Percentiles rank a stretch among this genome's conserved stretches.
Evolutionary conservation across 2,113 vertebrate genomes (phyloP).

Genomic region (Recurvirostra avosetta): DNA sequence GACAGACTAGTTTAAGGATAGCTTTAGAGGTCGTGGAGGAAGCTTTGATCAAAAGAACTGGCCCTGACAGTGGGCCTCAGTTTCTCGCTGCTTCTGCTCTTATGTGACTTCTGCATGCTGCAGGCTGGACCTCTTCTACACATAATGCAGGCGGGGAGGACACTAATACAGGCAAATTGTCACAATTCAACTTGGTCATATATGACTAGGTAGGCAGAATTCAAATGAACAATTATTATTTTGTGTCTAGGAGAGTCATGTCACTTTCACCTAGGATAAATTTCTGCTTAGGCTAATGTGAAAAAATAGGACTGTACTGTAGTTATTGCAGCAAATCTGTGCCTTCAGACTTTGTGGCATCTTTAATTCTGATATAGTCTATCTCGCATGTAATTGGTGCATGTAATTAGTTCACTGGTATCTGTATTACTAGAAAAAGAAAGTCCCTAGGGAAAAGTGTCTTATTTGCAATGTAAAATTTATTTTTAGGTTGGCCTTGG

Average conservation of each 20-base stretch:
- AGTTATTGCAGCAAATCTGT: neutral
- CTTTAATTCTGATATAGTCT: neutral
- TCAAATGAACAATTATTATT: neutral
- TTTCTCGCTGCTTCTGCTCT: neutral
- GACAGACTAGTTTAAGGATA: neutral
- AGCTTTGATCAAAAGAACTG: neutral
- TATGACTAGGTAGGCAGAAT: neutral
- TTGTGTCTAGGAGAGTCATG: neutral
- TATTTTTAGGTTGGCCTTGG: slow-evolving; percentile 89
- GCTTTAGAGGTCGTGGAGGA: neutral
- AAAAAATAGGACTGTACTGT: neutral
- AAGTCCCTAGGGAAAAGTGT: neutral
- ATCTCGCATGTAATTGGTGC: neutral
- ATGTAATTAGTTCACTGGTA: neutral
- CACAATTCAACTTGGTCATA: neutral
- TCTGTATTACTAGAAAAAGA: neutral
- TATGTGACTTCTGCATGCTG: neutral
- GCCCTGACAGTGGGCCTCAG: neutral
- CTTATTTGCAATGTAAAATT: neutral
- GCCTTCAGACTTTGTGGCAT: neutral
- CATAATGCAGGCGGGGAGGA: neutral
- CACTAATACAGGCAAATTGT: neutral
- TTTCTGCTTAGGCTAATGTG: neutral
- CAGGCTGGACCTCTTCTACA: neutral
- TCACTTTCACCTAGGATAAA: neutral